Evolutionary conservation across 92 coral and sea anemone species (phyloP).

Genomic region (Palythoa heliodiscus): DNA sequence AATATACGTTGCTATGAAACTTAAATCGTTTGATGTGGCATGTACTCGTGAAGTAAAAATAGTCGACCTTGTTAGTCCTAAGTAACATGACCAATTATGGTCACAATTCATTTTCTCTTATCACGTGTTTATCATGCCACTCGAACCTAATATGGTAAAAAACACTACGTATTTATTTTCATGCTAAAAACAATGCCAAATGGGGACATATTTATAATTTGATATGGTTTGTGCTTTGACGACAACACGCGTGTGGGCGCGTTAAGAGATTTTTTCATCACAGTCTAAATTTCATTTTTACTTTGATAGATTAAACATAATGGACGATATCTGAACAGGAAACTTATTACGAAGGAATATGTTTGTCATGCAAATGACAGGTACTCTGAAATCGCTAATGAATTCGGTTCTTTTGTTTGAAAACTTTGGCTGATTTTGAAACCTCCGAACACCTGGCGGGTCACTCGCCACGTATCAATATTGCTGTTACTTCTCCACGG

Average conservation of each 20-base stretch:
- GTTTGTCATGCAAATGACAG: constrained; percentile 6
- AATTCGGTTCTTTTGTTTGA: constrained; percentile 1
- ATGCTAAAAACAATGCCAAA: not conserved
- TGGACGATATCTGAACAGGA: not conserved
- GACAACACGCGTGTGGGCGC: not conserved
- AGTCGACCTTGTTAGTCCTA: not conserved
- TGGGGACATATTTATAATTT: not conserved
- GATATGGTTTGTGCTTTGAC: not conserved
- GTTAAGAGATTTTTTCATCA: not conserved
- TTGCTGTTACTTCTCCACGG: not conserved
- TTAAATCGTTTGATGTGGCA: not conserved
- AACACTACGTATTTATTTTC: not conserved
- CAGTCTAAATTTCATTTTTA: not conserved
- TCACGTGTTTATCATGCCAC: not conserved
- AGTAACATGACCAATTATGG: not conserved
- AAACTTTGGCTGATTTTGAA: not conserved
- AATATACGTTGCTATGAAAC: not conserved
- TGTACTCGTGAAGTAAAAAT: too few relatives aligned
- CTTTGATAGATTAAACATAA: not conserved
- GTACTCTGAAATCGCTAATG: not conserved
- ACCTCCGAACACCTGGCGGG: not conserved
- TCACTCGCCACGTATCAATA: not conserved
- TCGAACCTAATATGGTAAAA: not conserved
- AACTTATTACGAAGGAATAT: not conserved
- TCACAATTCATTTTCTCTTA: not conserved